Conservation (phyloP, 2,888 invertebrate species). For the Erpobdella octoculata region DNA sequence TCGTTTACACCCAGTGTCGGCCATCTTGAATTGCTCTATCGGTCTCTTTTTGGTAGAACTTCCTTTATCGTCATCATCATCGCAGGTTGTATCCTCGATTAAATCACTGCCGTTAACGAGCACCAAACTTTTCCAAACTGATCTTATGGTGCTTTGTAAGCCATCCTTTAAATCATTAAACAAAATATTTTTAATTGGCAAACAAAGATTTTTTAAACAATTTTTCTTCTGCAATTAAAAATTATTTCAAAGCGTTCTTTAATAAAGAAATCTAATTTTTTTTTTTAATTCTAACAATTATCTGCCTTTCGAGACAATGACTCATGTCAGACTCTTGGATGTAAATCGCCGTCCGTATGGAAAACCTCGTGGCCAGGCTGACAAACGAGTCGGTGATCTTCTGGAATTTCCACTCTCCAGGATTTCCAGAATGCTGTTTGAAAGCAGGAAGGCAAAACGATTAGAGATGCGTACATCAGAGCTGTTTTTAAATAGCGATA, state of each 20-base stretch:
- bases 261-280: too few relatives aligned
- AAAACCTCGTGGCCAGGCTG: constrained; percentile 67
- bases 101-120: not conserved
- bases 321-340: constrained; percentile 59
- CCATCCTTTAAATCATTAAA: too few relatives aligned
- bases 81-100: not conserved
- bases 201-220: too few relatives aligned
- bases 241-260: too few relatives aligned
- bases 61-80: not conserved
- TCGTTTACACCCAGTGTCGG: not conserved
- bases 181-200: too few relatives aligned
- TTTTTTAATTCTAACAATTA: constrained; percentile 8
- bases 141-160: too few relatives aligned
- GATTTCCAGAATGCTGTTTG: not conserved
- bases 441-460: too few relatives aligned
- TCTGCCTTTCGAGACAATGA: constrained; percentile 58
- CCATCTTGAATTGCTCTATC: constrained; percentile 5
- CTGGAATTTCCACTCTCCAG: constrained; percentile 69
- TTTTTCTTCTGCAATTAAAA: too few relatives aligned
- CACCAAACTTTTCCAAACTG: too few relatives aligned
- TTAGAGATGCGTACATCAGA: not conserved
- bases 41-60: not conserved
- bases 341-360: constrained; percentile 68
- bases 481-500: too few relatives aligned
- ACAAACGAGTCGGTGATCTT: constrained; percentile 67